Evolutionary conservation across 53 echinoderm and acorn worm genomes (phyloP).

Genomic region (Luidia sarsii): DNA sequence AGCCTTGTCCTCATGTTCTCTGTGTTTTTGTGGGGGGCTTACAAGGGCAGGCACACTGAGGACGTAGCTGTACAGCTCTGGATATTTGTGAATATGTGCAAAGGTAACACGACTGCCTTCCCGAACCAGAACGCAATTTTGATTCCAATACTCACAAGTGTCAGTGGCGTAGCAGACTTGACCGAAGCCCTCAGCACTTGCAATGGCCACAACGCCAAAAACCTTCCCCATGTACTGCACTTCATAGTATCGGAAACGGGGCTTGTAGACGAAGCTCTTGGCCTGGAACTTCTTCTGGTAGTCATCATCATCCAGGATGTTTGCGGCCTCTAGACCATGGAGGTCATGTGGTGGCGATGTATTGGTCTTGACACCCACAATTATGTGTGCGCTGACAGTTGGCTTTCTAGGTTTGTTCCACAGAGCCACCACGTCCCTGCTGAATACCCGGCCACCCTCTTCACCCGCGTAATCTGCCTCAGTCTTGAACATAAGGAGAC

Average conservation of each 20-base stretch:
- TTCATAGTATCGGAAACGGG: conserved; percentile 1
- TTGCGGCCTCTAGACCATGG: not conserved
- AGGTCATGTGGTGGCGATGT: conserved; percentile 15
- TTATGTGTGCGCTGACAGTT: not conserved
- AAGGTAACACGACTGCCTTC: not conserved
- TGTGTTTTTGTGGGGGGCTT: not conserved
- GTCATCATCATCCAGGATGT: conserved; percentile 5
- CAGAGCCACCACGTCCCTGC: conserved; percentile 28
- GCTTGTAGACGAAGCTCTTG: not conserved
- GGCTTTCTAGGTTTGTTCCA: conserved; percentile 36
- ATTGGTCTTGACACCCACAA: not conserved
- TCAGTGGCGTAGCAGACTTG: conserved; percentile 6
- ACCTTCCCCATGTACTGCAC: not conserved
- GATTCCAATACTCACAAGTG: conserved; percentile 3
- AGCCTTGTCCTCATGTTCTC: not conserved
- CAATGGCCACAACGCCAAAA: conserved; percentile 12
- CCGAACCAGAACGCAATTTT: conserved; percentile 8
- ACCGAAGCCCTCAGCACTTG: conserved; percentile 2
- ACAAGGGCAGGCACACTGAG: not conserved
- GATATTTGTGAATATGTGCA: too few species aligned
- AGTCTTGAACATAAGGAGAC: conserved; percentile 2
- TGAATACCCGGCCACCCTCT: not conserved
- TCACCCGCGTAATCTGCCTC: conserved; percentile 21
- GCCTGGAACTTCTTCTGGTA: conserved; percentile 14
- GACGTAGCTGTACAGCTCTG: too few species aligned